A percentile compares a stretch with the other conserved stretches of the same genome.
phyloP scores from a whole-genome alignment of 2,113 vertebrate genomes.

The Phrynosoma blainvillii region DNA sequence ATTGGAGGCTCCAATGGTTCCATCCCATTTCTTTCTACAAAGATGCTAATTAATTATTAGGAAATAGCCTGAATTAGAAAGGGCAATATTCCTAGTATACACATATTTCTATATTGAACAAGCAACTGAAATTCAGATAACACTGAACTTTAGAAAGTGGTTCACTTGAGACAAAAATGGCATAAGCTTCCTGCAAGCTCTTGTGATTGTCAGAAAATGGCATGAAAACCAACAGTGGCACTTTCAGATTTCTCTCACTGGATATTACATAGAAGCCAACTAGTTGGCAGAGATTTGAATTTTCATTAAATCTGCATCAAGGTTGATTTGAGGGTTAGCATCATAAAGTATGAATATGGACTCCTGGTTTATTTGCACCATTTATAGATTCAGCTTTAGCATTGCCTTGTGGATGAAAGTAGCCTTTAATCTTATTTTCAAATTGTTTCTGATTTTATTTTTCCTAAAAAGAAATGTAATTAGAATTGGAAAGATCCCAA shows the following conservation, averaged over 20 bases:
- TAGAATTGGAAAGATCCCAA: neutral
- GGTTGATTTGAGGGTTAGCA: neutral
- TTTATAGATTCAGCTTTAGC: neutral
- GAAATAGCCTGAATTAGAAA: neutral
- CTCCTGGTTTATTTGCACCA: neutral
- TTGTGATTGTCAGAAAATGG: neutral
- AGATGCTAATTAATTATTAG: neutral
- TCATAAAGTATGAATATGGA: neutral
- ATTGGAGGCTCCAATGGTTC: neutral
- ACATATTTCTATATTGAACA: neutral
- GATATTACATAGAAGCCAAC: neutral
- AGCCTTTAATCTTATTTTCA: neutral
- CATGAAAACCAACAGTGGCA: neutral
- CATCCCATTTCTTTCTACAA: neutral
- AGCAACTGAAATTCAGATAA: rapidly evolving
- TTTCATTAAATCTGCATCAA: neutral
- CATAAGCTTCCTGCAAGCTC: neutral
- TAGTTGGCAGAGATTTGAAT: neutral
- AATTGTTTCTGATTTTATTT: neutral
- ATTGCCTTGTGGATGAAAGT: neutral
- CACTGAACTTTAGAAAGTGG: neutral
- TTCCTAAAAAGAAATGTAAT: neutral
- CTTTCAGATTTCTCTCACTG: neutral
- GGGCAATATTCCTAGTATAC: neutral
- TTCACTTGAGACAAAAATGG: neutral